These are phyloP conservation scores for Oscheius sp. DNA, from an alignment of 2,888 invertebrate genomes.

Conservation along the genomic window DNA sequence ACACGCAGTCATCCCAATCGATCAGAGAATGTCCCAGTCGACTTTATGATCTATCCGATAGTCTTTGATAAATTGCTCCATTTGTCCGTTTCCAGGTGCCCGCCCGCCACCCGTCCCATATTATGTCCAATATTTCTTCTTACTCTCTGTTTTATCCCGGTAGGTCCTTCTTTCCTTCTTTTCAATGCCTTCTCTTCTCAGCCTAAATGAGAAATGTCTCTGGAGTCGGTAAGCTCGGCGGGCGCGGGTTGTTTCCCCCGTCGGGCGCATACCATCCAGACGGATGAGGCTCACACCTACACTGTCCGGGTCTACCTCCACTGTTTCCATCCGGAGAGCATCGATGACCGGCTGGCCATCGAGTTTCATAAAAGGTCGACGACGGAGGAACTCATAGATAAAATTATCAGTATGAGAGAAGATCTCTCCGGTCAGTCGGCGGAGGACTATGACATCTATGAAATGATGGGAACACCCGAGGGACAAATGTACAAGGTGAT, in stretches of 20 bases:
- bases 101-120: background rate
- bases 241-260: slow-evolving; percentile 63
- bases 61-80: background rate
- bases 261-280: slow-evolving; percentile 65
- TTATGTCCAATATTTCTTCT: background rate
- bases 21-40: background rate
- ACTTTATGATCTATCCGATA: slow-evolving; percentile 10
- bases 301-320: slow-evolving; percentile 62
- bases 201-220: slow-evolving; percentile 52
- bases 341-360: slow-evolving; percentile 86
- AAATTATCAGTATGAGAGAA: slow-evolving; percentile 77
- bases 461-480: slow-evolving; percentile 72
- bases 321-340: slow-evolving; percentile 67
- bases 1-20: slow-evolving; percentile 26
- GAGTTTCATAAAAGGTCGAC: slow-evolving; percentile 92
- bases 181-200: background rate
- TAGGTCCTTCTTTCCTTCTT: background rate
- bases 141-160: background rate
- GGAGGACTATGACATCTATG: slow-evolving; percentile 70
- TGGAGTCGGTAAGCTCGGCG: slow-evolving; percentile 61
- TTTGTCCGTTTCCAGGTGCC: background rate
- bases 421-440: slow-evolving; percentile 61
- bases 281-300: slow-evolving; percentile 60
- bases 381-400: slow-evolving; percentile 89
- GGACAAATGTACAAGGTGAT: slow-evolving; percentile 83